A percentile compares a stretch with the other conserved stretches of the same genome.
phyloP scores from a whole-genome alignment of 2,797 vertebrate species.

The Lepus townsendii region DNA sequence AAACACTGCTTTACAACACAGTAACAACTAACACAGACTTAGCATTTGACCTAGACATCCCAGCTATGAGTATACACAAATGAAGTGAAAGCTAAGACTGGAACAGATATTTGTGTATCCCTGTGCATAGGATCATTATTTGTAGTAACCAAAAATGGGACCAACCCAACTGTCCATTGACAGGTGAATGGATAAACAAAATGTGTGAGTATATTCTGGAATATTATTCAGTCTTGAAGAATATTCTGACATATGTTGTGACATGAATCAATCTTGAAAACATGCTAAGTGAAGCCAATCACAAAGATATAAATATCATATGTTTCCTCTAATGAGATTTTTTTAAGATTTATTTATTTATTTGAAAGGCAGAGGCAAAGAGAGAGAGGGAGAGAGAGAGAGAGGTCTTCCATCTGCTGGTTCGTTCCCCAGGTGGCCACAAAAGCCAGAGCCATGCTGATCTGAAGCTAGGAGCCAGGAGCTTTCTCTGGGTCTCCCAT shows the following conservation, averaged over 20 bases:
- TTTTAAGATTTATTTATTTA: too few species aligned
- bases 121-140: background rate
- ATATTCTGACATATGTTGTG: background rate
- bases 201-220: too few species aligned
- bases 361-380: too few species aligned
- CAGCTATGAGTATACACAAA: background rate
- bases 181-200: background rate
- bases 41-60: too few species aligned
- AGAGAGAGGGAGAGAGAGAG: too few species aligned
- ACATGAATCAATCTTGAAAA: background rate
- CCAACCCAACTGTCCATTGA: fast-evolving
- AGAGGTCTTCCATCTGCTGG: too few species aligned
- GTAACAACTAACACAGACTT: background rate
- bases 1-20: background rate
- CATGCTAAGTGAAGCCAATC: background rate
- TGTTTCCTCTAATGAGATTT: background rate
- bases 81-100: background rate
- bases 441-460: too few species aligned
- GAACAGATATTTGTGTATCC: background rate
- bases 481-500: too few species aligned
- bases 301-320: background rate
- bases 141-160: background rate
- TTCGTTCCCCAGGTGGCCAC: too few species aligned
- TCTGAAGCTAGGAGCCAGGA: too few species aligned
- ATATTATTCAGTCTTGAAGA: background rate